Percentiles rank a stretch among this genome's conserved stretches.
Evolutionary conservation across 1,140 invertebrate genomes (phyloP).

Genomic region (Heliconius himera): DNA sequence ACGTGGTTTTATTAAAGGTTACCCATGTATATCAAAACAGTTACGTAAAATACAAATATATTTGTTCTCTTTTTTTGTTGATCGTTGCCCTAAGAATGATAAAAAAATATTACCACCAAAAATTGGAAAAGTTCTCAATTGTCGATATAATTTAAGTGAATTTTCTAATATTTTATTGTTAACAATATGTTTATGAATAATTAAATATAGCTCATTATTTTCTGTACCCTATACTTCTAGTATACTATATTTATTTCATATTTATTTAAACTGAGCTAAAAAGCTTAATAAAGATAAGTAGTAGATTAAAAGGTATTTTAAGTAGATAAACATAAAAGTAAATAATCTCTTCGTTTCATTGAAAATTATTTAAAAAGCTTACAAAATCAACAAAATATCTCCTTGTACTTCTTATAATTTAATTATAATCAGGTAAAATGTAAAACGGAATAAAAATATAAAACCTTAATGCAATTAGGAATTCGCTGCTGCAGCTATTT

Average conservation of each 20-base stretch:
- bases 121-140: background rate
- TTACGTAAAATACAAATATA: background rate
- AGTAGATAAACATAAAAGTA: background rate
- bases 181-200: background rate
- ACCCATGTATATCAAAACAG: background rate
- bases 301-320: too few species aligned
- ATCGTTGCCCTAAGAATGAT: background rate
- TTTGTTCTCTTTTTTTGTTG: background rate
- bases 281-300: too few species aligned
- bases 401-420: conserved; percentile 2
- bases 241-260: background rate
- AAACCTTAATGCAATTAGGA: conserved; percentile 31
- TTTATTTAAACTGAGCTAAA: background rate
- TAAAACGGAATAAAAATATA: conserved; percentile 17
- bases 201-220: background rate
- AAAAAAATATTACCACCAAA: background rate
- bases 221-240: background rate
- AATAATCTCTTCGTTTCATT: background rate
- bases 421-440: conserved; percentile 24
- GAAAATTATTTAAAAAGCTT: background rate
- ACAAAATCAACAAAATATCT: conserved; percentile 7
- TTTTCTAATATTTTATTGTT: background rate
- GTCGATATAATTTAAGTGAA: background rate
- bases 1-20: conserved; percentile 53
- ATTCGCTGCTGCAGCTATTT: conserved; percentile 30